These are phyloP conservation scores for Xylota segnis DNA, from an alignment of 2,888 invertebrate species.

Conservation along the genomic window DNA sequence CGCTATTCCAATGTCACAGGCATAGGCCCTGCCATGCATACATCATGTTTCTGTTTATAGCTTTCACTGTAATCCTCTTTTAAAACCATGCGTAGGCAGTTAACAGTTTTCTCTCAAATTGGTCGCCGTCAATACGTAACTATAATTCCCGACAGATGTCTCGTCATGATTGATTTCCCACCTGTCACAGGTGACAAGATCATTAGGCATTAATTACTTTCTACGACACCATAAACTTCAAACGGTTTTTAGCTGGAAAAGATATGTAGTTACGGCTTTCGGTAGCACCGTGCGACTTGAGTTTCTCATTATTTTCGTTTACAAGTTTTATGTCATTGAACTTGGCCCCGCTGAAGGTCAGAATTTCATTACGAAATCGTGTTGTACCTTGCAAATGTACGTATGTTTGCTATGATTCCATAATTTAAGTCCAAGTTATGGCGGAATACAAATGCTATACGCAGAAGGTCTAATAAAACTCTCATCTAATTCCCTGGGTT, in stretches of 20 bases:
- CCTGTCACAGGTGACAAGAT: background rate
- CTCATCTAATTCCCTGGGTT: conserved; percentile 18
- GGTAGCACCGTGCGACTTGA: background rate
- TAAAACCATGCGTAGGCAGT: background rate
- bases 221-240: background rate
- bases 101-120: background rate
- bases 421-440: background rate
- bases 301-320: background rate
- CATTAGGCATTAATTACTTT: conserved; percentile 1
- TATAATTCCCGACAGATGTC: background rate
- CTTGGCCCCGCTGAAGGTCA: conserved; percentile 25
- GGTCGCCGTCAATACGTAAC: background rate
- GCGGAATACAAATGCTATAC: background rate
- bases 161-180: background rate
- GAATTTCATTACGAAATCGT: conserved; percentile 35
- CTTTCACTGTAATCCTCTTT: background rate
- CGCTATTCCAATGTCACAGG: too few species aligned
- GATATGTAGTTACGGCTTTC: background rate
- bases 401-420: background rate
- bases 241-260: background rate
- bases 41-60: background rate
- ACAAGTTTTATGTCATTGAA: conserved; percentile 32
- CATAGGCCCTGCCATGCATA: too few species aligned
- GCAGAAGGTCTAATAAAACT: conserved; percentile 13
- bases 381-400: conserved; percentile 12